Conservation (phyloP, 2,113 vertebrate genomes). For the Ophthalmolycus amberensis region DNA sequence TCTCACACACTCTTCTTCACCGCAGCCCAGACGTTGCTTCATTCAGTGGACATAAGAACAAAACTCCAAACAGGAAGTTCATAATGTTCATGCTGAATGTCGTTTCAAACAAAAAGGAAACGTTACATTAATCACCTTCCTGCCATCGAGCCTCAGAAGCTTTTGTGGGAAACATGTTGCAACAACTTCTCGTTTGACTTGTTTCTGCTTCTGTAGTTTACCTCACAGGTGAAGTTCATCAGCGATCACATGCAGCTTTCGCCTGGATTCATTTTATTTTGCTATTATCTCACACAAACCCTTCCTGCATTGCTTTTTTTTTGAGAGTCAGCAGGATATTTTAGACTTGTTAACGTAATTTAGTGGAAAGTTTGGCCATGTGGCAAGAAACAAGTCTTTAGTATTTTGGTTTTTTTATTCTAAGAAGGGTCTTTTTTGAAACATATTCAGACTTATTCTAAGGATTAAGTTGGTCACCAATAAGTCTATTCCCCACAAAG, state of each 20-base stretch:
- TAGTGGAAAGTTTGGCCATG: background rate
- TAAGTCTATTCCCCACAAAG: too few species aligned
- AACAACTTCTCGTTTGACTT: background rate
- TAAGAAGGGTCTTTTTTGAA: background rate
- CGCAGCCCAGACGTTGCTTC: background rate
- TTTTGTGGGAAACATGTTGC: background rate
- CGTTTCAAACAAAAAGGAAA: background rate
- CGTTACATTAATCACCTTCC: background rate
- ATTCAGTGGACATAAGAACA: background rate
- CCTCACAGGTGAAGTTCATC: background rate
- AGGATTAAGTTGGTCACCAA: too few species aligned
- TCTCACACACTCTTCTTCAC: background rate
- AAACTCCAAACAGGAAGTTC: constrained; percentile 34
- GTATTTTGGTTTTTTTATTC: background rate
- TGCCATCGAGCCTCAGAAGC: background rate
- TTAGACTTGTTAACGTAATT: background rate
- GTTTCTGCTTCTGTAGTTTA: background rate
- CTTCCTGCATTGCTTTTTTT: background rate
- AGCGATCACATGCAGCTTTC: background rate
- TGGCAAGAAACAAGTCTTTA: background rate
- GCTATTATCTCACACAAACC: background rate
- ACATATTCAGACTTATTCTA: background rate
- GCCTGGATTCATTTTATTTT: background rate
- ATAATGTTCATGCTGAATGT: background rate
- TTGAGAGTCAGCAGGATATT: background rate